phyloP scores from a whole-genome alignment of 2,888 invertebrate species.

The Tipula unca region DNA sequence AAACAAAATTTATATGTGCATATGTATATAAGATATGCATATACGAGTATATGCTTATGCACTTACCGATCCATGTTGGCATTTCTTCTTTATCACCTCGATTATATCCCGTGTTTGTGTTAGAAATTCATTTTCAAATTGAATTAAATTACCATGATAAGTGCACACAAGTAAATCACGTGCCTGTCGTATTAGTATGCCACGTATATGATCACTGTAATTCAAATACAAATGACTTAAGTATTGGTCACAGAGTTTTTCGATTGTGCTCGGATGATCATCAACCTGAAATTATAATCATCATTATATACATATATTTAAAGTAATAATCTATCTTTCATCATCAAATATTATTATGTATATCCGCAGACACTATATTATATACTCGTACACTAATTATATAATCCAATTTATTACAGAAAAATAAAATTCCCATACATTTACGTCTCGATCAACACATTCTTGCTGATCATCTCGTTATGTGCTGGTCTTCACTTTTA shows the following conservation, averaged over 20 bases:
- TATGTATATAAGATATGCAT: no score
- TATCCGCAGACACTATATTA: no score
- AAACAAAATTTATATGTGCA: not conserved
- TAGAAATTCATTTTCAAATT: constrained; percentile 56
- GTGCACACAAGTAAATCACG: constrained; percentile 57
- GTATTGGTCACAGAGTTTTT: constrained; percentile 50
- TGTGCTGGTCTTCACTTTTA: not conserved
- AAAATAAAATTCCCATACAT: not conserved
- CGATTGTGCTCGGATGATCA: constrained; percentile 26
- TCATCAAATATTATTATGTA: not conserved
- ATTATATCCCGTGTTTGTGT: constrained; percentile 51
- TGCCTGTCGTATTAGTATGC: constrained; percentile 57
- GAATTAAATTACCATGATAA: constrained; percentile 53
- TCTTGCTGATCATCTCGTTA: not conserved
- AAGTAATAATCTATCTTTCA: constrained; percentile 10
- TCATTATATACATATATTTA: no score
- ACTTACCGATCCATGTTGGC: constrained; percentile 40
- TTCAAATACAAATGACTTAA: constrained; percentile 55
- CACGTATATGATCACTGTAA: constrained; percentile 47
- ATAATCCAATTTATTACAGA: not conserved
- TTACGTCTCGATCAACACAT: not conserved
- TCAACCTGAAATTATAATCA: constrained; percentile 26
- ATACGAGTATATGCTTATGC: no score
- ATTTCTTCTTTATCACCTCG: constrained; percentile 44
- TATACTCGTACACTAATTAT: no score